Percentiles rank a stretch among this genome's conserved stretches.
These are phyloP conservation scores for Andrena marginata DNA, from an alignment of 2,888 invertebrate genomes.

Conservation along the genomic window DNA sequence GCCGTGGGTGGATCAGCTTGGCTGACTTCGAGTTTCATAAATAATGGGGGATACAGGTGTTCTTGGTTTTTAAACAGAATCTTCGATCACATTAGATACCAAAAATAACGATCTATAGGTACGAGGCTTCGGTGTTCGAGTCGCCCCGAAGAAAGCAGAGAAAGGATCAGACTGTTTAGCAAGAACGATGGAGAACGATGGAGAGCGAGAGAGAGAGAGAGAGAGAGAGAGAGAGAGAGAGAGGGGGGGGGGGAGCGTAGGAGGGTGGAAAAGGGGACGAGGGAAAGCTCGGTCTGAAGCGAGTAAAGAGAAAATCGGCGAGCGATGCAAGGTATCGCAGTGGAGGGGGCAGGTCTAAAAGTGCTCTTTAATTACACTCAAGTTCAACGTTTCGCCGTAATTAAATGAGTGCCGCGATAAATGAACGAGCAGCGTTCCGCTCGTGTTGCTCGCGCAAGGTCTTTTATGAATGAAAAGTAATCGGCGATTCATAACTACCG, in stretches of 20 bases:
- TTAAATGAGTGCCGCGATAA: conserved; percentile 67
- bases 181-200: background rate
- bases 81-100: too few species aligned
- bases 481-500: conserved; percentile 56
- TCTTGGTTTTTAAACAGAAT: too few species aligned
- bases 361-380: conserved; percentile 65
- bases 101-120: too few species aligned
- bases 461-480: conserved; percentile 67
- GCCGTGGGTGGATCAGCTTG: background rate
- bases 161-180: background rate
- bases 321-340: background rate
- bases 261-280: background rate
- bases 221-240: too few species aligned
- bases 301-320: conserved; percentile 33
- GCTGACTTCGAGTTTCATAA: too few species aligned
- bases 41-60: background rate
- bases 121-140: too few species aligned
- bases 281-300: conserved; percentile 13
- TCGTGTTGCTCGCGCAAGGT: conserved; percentile 35
- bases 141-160: background rate
- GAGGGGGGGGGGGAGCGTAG: background rate
- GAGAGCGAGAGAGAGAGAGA: too few species aligned
- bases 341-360: conserved; percentile 33
- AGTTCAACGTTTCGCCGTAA: conserved; percentile 69
- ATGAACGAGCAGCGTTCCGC: conserved; percentile 58